Evolutionary conservation across 2,888 invertebrate species (phyloP), one percentile per base, ranked within the genome.

Genomic region (Stegophylla sp.): DNA sequence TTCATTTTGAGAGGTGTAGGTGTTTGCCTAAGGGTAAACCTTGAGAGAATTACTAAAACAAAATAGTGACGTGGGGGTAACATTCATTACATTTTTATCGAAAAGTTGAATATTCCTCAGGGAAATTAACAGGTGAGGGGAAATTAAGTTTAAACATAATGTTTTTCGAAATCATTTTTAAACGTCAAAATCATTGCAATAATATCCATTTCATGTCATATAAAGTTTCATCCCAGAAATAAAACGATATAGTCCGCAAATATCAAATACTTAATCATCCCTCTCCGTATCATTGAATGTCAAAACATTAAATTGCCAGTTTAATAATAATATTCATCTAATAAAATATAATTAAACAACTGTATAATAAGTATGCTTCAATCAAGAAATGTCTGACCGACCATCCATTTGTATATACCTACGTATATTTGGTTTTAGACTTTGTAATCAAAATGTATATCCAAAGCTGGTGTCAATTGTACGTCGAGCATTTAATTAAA

Each of bases 31-130:
- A 53, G 64, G 41, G 51, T 64, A 76, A 41, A 41, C 53, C 41
- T 51, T 51, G 23, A 53, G 41, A 43, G 53, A 76, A 76, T 76
- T 76, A 56, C 66, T 76, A 76, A 66, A 66, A 43, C 23, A n/a
- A 43, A 56, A 76, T 56, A 66, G 43, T 15, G 10, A 76, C 76
- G 53, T 76, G 76, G 53, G 26, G 66, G 74, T 17, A 48, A 61
- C 20, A 48, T 51, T 34, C 20, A 48, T 63, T 53, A 26, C 12
- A 12, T 67, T 67, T 67, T 43, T 43, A 76, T 76, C 26, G 26
- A 66, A 76, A 76, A 56, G 28, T 74, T 56, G 10, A 56, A 66
- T 53, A 66, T 66, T 56, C 26, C 23, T 56, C 51, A 12, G 26
- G 66, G 53, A 66, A 66, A 56, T 66, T 66, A 76, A 26, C 56